These are phyloP conservation scores for Maylandia zebra DNA, from an alignment of 2,113 vertebrate species.

Conservation along the genomic window DNA sequence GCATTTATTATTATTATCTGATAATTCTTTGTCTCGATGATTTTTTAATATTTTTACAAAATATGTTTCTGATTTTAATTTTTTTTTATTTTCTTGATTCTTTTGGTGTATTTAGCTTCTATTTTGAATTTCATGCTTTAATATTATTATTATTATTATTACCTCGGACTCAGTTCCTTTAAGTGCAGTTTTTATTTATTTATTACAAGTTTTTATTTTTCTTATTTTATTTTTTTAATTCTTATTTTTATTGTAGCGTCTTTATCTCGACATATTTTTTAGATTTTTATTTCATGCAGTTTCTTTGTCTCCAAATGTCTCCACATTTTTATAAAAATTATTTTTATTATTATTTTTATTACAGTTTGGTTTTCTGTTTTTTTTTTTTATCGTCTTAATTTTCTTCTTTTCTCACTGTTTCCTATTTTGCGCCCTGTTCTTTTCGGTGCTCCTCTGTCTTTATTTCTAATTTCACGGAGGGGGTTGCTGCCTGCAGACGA, in stretches of 20 bases:
- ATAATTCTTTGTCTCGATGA: neutral
- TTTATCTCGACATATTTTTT: neutral
- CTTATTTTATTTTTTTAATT: fast-evolving
- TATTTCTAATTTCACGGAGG: neutral
- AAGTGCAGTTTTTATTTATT: neutral
- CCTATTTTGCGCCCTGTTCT: neutral
- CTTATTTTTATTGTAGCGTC: neutral
- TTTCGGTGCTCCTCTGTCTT: neutral
- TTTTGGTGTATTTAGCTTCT: neutral
- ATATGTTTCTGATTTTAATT: neutral
- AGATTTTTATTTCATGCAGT: neutral
- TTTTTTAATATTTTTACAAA: neutral
- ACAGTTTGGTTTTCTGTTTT: neutral
- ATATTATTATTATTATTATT: neutral
- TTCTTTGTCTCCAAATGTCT: neutral
- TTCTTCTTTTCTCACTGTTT: neutral
- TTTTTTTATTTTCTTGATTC: fast-evolving
- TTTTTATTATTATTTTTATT: neutral
- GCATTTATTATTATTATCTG: neutral
- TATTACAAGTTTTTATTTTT: neutral
- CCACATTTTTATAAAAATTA: neutral
- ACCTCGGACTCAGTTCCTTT: neutral
- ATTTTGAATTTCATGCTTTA: neutral
- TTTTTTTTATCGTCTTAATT: neutral
- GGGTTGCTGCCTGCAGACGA: neutral